These are phyloP conservation scores for Pseudorhombus dupliciocellatus DNA, from an alignment of 2,113 vertebrate species.

Conservation along the genomic window DNA sequence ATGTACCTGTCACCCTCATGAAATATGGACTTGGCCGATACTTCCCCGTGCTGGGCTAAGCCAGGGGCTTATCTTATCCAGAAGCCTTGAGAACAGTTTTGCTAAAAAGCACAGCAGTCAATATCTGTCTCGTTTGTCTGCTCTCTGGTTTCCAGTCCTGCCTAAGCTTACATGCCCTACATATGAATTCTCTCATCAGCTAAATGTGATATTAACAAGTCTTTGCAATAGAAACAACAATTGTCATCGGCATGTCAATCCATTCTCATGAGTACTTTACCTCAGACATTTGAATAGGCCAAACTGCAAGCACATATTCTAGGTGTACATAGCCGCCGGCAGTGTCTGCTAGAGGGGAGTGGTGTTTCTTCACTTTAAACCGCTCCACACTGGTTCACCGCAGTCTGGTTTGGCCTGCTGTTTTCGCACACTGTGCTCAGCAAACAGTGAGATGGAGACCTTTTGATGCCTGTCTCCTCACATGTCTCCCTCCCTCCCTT, in stretches of 20 bases:
- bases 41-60: slow-evolving; percentile 47
- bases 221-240: slow-evolving; percentile 7
- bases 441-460: slow-evolving; percentile 47
- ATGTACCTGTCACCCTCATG: slow-evolving; percentile 74
- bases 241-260: slow-evolving; percentile 40
- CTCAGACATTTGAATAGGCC: slow-evolving; percentile 53
- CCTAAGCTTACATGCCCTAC: neutral
- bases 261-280: neutral
- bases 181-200: neutral
- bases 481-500: slow-evolving; percentile 31
- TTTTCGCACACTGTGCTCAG: slow-evolving; percentile 43
- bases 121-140: slow-evolving; percentile 2
- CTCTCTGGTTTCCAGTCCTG: neutral
- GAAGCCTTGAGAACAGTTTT: slow-evolving; percentile 28
- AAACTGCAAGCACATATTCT: slow-evolving; percentile 46
- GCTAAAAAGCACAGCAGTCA: slow-evolving; percentile 23
- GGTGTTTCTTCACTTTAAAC: slow-evolving; percentile 71
- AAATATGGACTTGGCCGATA: slow-evolving; percentile 69
- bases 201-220: neutral
- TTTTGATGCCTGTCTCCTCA: slow-evolving; percentile 56
- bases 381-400: slow-evolving; percentile 50
- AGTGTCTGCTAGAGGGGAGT: slow-evolving; percentile 49
- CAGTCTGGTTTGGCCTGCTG: slow-evolving; percentile 47
- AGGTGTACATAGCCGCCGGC: slow-evolving; percentile 59
- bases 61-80: slow-evolving; percentile 38